Evolutionary conservation across 1,140 invertebrate genomes (phyloP).

Genomic region (Drosophila sulfurigaster): DNA sequence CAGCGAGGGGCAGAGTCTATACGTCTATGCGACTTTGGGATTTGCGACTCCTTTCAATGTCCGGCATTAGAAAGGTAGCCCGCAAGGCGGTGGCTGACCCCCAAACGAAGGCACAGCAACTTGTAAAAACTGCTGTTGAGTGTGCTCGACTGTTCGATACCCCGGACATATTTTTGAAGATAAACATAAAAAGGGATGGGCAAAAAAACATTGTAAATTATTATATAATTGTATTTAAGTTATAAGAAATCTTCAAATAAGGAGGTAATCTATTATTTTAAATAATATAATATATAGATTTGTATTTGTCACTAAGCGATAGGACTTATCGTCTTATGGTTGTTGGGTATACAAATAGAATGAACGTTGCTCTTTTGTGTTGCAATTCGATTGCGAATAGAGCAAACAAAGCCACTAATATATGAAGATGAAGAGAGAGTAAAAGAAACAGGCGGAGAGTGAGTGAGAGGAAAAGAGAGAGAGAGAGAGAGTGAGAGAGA

Average conservation of each 20-base stretch:
- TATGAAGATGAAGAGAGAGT: not conserved
- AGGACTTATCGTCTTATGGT: no score
- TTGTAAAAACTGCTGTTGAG: constrained; percentile 17
- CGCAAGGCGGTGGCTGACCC: constrained; percentile 76
- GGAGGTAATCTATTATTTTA: no score
- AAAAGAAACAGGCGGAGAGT: not conserved
- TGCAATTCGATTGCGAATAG: constrained; percentile 48
- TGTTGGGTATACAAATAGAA: constrained; percentile 7
- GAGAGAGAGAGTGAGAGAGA: not conserved
- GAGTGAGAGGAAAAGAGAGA: not conserved
- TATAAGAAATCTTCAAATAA: no score
- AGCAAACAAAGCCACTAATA: constrained; percentile 58
- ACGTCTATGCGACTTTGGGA: not conserved
- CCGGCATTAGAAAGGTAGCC: constrained; percentile 77
- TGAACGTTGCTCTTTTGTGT: constrained; percentile 24
- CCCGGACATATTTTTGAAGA: no score
- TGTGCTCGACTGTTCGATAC: no score
- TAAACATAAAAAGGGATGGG: no score
- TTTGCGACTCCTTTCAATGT: constrained; percentile 54
- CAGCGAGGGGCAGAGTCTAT: constrained; percentile 23
- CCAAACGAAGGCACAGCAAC: constrained; percentile 57
- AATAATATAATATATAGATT: no score
- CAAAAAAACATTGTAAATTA: no score
- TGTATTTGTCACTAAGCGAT: no score
- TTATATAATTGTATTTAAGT: no score